Evolutionary conservation across 2,113 vertebrate genomes (phyloP), one percentile per base, ranked within the genome.

Genomic region (Corythornis cristatus): DNA sequence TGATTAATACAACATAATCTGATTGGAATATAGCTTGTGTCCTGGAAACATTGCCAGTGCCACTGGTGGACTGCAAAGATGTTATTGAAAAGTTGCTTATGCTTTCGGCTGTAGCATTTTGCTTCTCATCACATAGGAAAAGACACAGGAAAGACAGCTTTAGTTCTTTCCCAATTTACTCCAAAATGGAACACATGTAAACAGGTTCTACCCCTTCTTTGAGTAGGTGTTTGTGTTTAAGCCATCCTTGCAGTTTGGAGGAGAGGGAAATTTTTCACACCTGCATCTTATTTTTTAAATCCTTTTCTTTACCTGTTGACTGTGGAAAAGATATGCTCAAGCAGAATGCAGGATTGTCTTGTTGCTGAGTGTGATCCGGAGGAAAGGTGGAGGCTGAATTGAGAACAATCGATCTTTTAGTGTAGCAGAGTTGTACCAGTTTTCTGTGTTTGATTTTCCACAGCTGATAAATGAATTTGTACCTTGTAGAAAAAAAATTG

Each of bases 121-220:
- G 37, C 26, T 62, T 76, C 62, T 90, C 37, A 31, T 84, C 74
- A 66, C 46, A 15, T 33, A 37, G 31, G 48, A 53, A 73, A 72
- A 91, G 70, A 84, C 22, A 56, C 10, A 28, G 54, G 74, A 66
- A 71, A 65, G 62, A 48, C 26, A 40, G 26, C 35, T 78, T 86
- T 33, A 60, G 53, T 72, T 72, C 58, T 87, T 87, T 89, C 77
- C 85, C 77, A 93, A 3, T 43, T 83, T 31, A 50, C 31, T 82
- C 22, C 67, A 23, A 94, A 77, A 66, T 43, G 17, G 67, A 87
- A 45, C 35, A 11, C 28, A 21, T 4, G 2, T 77, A 66, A 91
- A 71, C 78, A 83, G 16, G 82, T 83, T 94, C 83, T 85, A 46
- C 60, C 70, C 80, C 56, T 91, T 95, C 87, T 64, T 94, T 50